Conservation (phyloP, 2,113 vertebrate genomes). For the Mormyrus iriodes region DNA sequence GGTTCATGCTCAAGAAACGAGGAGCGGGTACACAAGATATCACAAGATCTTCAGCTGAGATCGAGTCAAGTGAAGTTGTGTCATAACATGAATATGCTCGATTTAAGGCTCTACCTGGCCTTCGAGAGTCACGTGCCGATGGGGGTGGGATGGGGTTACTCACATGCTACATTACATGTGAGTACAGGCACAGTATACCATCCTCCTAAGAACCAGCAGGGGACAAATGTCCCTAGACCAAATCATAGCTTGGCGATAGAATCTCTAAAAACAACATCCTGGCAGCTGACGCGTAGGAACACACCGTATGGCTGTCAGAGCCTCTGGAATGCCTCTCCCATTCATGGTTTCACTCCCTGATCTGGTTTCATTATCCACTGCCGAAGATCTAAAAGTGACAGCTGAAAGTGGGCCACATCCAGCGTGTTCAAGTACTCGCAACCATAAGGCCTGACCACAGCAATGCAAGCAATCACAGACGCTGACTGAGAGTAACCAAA, state of each 20-base stretch:
- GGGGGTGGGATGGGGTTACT: not conserved
- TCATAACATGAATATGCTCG: not conserved
- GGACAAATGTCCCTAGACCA: not conserved
- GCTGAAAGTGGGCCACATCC: not conserved
- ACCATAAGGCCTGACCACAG: not conserved
- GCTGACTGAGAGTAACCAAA: not conserved
- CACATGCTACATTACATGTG: not conserved
- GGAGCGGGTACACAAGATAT: not conserved
- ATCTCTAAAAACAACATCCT: not conserved
- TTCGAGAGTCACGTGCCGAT: not conserved
- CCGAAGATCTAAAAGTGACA: not conserved
- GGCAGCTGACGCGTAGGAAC: too few relatives aligned
- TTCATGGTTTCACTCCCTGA: not conserved
- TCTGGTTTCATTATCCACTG: not conserved
- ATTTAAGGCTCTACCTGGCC: not conserved
- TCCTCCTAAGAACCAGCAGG: not conserved
- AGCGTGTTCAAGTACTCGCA: not conserved
- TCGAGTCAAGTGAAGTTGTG: not conserved
- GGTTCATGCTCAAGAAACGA: not conserved
- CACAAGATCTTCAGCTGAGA: not conserved
- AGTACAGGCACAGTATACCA: not conserved
- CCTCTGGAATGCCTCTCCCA: not conserved
- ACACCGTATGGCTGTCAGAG: not conserved
- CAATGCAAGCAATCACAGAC: not conserved
- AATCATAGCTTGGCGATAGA: not conserved